Evolutionary conservation across 2,113 vertebrate genomes (phyloP).

Genomic region (Lophochroa leadbeateri): DNA sequence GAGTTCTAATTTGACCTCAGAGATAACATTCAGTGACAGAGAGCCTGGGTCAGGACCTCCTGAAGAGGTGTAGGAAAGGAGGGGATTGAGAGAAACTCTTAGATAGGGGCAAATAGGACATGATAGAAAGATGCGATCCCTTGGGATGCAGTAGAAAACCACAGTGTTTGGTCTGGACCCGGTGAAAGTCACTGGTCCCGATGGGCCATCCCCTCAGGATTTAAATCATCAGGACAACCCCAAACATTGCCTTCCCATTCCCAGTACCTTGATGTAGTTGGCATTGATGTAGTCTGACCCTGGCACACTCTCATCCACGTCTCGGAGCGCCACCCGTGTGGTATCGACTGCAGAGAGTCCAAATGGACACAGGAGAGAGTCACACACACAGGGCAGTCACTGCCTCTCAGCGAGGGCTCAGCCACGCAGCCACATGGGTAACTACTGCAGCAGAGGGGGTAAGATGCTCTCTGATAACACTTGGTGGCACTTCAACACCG

Average conservation of each 20-base stretch:
- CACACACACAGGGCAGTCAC: background rate
- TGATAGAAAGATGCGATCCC: background rate
- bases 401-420: background rate
- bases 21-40: background rate
- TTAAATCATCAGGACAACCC: background rate
- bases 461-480: background rate
- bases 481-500: fast-evolving
- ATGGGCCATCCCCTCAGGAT: background rate
- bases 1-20: background rate
- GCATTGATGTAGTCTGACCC: constrained; percentile 88
- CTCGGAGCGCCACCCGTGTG: constrained; percentile 79
- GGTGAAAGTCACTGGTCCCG: background rate
- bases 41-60: background rate
- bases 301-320: constrained; percentile 71
- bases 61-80: background rate
- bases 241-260: fast-evolving
- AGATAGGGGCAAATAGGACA: background rate
- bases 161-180: background rate
- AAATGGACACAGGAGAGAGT: background rate
- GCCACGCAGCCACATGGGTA: fast-evolving
- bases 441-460: background rate
- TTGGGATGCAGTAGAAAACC: background rate
- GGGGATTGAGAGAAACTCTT: background rate
- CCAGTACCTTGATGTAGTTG: constrained; percentile 85
- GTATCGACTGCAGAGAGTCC: constrained; percentile 77